A percentile compares a stretch with the other conserved stretches of the same genome.
Conservation (phyloP, 2,797 vertebrate species). For the Cossypha polioptera region DNA sequence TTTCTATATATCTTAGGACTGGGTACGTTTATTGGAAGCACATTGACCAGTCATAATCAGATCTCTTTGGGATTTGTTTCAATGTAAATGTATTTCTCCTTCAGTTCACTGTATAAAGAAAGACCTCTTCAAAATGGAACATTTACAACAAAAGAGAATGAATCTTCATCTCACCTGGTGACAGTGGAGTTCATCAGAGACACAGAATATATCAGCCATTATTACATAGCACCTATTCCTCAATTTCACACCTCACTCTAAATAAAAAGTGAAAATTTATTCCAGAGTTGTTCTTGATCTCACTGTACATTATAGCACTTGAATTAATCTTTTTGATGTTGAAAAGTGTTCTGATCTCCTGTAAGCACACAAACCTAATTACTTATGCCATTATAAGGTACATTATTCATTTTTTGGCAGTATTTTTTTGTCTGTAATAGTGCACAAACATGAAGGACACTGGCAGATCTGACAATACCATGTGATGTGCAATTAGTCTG, state of each 20-base stretch:
- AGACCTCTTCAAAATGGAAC: neutral
- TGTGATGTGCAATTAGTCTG: neutral
- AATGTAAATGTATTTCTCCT: neutral
- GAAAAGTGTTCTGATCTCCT: neutral
- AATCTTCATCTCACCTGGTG: neutral
- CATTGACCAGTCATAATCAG: neutral
- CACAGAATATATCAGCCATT: neutral
- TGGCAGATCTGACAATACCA: neutral
- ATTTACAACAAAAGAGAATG: neutral
- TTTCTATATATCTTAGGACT: neutral
- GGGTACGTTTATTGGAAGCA: neutral
- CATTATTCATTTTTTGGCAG: neutral
- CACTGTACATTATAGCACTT: neutral
- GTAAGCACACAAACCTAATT: neutral
- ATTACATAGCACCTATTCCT: neutral
- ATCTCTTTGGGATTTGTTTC: neutral
- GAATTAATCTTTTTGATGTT: neutral
- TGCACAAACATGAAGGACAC: neutral
- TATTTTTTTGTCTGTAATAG: neutral
- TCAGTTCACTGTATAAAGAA: neutral
- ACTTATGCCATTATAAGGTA: neutral
- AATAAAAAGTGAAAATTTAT: neutral
- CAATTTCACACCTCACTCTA: neutral
- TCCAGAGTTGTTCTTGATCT: neutral
- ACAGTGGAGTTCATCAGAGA: neutral